These are phyloP conservation scores for Labrus mixtus DNA, from an alignment of 2,113 vertebrate species.

Conservation along the genomic window DNA sequence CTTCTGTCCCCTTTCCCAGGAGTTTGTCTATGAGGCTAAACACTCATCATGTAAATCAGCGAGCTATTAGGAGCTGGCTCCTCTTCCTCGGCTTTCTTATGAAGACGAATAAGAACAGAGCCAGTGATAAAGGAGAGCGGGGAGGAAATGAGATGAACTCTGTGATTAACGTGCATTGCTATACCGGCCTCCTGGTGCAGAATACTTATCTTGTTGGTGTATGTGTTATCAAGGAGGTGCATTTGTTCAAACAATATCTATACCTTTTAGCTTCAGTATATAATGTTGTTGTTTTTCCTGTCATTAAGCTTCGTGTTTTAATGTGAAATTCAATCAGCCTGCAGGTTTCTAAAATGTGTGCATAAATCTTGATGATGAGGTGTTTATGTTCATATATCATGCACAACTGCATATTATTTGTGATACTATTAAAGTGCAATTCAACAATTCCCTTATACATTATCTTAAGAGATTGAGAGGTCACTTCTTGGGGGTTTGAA, in stretches of 20 bases:
- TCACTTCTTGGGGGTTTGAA: constrained; percentile 31
- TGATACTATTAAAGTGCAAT: constrained; percentile 25
- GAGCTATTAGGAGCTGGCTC: constrained; percentile 66
- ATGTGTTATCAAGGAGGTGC: constrained; percentile 4
- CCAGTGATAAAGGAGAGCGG: constrained; percentile 61
- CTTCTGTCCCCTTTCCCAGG: constrained; percentile 25
- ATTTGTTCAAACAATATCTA: constrained; percentile 14
- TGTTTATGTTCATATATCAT: not conserved
- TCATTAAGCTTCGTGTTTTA: constrained; percentile 16
- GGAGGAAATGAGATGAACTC: constrained; percentile 66
- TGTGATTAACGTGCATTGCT: constrained; percentile 60
- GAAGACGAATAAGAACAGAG: constrained; percentile 71
- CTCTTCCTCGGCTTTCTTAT: constrained; percentile 67
- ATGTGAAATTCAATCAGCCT: constrained; percentile 20
- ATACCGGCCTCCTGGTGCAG: constrained; percentile 41
- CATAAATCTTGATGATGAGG: not conserved
- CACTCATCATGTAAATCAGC: constrained; percentile 74
- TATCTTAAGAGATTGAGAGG: constrained; percentile 23
- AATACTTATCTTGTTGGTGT: constrained; percentile 28
- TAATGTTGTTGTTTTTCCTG: constrained; percentile 32
- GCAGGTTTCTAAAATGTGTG: not conserved
- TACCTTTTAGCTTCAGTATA: constrained; percentile 36
- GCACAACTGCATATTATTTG: constrained; percentile 8
- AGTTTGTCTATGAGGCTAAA: constrained; percentile 61
- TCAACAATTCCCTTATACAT: not conserved